Conservation (phyloP, 2,888 invertebrate genomes). For the Junonia oenone region DNA sequence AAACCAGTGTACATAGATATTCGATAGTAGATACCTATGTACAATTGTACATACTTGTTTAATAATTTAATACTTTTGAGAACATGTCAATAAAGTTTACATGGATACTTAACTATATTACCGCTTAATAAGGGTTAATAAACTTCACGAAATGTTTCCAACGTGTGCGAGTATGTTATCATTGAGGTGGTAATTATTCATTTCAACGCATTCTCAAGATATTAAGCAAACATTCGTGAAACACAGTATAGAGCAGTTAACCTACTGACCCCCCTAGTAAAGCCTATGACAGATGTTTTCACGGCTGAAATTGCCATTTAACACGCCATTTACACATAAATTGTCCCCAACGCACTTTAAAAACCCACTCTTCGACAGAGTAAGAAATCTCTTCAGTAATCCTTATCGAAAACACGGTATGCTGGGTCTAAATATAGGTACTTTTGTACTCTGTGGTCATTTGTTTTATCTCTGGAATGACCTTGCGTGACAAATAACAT, state of each 20-base stretch:
- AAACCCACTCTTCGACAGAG: constrained; percentile 25
- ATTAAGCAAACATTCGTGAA: constrained; percentile 41
- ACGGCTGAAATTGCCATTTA: constrained; percentile 47
- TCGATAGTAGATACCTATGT: too few relatives aligned
- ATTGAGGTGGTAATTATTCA: constrained; percentile 21
- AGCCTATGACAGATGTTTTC: constrained; percentile 64
- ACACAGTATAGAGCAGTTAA: constrained; percentile 49
- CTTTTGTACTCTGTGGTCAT: constrained; percentile 24
- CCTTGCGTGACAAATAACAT: constrained; percentile 56
- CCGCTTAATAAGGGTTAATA: not conserved
- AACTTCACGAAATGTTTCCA: not conserved
- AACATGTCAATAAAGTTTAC: too few relatives aligned
- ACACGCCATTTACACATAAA: constrained; percentile 56
- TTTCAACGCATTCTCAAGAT: constrained; percentile 38
- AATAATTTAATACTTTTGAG: too few relatives aligned
- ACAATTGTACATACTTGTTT: too few relatives aligned
- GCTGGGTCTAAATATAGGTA: not conserved
- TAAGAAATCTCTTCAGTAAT: constrained; percentile 1
- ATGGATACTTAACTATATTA: too few relatives aligned
- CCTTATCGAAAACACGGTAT: not conserved
- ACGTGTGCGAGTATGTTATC: not conserved
- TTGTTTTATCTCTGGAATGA: constrained; percentile 37
- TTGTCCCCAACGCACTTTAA: constrained; percentile 38
- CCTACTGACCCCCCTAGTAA: constrained; percentile 57
- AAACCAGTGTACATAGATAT: too few relatives aligned